These are phyloP conservation scores for Melanostoma scalare DNA, from an alignment of 2,888 invertebrate species.

Conservation along the genomic window DNA sequence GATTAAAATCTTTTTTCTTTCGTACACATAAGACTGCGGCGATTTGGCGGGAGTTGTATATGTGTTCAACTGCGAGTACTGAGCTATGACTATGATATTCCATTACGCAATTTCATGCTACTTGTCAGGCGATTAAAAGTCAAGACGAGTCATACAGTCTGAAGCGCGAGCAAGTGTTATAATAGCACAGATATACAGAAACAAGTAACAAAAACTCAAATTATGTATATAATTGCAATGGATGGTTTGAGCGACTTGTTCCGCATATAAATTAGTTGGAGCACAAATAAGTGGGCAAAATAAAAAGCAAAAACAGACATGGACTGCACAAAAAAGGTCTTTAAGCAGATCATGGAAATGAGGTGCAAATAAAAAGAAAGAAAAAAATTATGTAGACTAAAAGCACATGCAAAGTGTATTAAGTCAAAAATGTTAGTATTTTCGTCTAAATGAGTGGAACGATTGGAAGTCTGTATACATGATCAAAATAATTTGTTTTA, in stretches of 20 bases:
- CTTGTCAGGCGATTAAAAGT: constrained; percentile 60
- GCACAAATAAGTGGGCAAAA: constrained; percentile 15
- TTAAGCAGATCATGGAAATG: constrained; percentile 56
- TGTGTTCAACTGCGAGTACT: not conserved
- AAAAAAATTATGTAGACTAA: constrained; percentile 39
- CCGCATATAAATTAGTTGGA: constrained; percentile 64
- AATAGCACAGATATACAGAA: constrained; percentile 41
- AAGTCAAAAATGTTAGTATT: constrained; percentile 40
- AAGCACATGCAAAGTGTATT: constrained; percentile 50
- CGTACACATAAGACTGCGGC: not conserved
- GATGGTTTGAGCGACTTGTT: constrained; percentile 65
- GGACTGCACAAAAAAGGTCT: constrained; percentile 37
- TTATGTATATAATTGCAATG: constrained; percentile 66
- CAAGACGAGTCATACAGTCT: constrained; percentile 71
- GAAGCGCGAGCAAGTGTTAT: constrained; percentile 67
- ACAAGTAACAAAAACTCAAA: constrained; percentile 36
- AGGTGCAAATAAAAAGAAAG: constrained; percentile 22
- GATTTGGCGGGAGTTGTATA: not conserved
- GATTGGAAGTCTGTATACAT: constrained; percentile 33
- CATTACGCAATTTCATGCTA: constrained; percentile 67
- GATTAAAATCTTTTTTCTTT: constrained; percentile 55
- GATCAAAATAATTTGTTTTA: constrained; percentile 7
- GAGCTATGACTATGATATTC: constrained; percentile 44
- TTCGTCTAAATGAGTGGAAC: constrained; percentile 32
- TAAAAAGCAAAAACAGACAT: constrained; percentile 25